Percentiles rank a stretch among this genome's conserved stretches.
Conservation (phyloP, 2,797 vertebrate genomes). For the Gymnoscopelus microlampas region DNA sequence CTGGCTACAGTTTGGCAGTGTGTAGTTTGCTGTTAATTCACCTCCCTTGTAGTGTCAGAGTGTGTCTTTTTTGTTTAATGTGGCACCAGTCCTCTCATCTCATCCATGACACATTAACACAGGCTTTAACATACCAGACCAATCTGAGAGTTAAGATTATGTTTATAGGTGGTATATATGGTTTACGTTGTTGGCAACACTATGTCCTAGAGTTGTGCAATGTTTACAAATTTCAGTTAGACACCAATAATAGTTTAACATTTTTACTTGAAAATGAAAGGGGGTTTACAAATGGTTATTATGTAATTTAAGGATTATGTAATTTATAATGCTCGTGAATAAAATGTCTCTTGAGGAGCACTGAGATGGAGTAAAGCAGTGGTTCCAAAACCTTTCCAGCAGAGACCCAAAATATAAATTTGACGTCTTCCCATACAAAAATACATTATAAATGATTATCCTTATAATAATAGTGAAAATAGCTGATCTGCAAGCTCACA, state of each 20-base stretch:
- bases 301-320: too few relatives aligned
- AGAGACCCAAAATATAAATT: too few relatives aligned
- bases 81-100: slow-evolving; percentile 16
- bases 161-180: not conserved
- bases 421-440: too few relatives aligned
- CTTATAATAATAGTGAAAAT: too few relatives aligned
- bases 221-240: too few relatives aligned
- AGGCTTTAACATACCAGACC: slow-evolving; percentile 10
- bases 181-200: not conserved
- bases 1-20: slow-evolving; percentile 5
- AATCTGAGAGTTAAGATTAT: not conserved
- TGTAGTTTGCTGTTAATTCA: not conserved
- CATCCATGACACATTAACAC: slow-evolving; percentile 18
- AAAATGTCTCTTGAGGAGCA: not conserved
- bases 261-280: too few relatives aligned
- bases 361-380: not conserved
- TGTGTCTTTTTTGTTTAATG: not conserved
- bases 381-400: too few relatives aligned
- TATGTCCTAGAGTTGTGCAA: not conserved
- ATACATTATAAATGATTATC: too few relatives aligned
- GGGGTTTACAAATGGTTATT: too few relatives aligned
- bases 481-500: too few relatives aligned
- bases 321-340: not conserved
- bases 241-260: too few relatives aligned
- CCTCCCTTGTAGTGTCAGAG: slow-evolving; percentile 12